These are phyloP conservation scores for Oncorhynchus tshawytscha DNA, from an alignment of 2,113 vertebrate genomes.

Conservation along the genomic window DNA sequence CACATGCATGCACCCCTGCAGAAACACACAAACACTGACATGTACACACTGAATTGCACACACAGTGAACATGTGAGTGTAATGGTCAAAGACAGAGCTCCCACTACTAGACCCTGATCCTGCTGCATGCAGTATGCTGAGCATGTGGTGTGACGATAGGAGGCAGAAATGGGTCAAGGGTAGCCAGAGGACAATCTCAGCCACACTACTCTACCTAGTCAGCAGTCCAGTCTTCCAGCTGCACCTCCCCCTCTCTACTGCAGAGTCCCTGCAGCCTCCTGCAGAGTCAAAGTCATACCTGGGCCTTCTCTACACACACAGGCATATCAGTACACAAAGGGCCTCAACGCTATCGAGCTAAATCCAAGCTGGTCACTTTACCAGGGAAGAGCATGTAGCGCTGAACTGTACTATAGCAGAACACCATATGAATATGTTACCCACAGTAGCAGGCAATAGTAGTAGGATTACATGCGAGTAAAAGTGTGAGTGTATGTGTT, in stretches of 20 bases:
- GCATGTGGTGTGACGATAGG: slow-evolving; percentile 30
- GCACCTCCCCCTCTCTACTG: slow-evolving; percentile 29
- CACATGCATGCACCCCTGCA: slow-evolving; percentile 14
- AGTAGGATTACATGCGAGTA: not conserved
- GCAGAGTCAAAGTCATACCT: slow-evolving; percentile 42
- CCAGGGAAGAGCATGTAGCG: not conserved
- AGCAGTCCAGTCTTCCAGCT: slow-evolving; percentile 19
- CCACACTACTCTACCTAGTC: slow-evolving; percentile 1
- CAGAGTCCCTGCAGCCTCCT: slow-evolving; percentile 29
- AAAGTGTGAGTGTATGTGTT: slow-evolving; percentile 17
- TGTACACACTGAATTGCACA: too few relatives aligned
- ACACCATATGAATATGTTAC: slow-evolving; percentile 26
- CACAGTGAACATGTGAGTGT: too few relatives aligned
- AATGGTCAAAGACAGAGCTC: too few relatives aligned
- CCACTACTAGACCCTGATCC: slow-evolving; percentile 26
- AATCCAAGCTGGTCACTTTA: not conserved
- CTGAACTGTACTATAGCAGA: not conserved
- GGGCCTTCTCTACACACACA: slow-evolving; percentile 23
- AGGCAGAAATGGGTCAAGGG: slow-evolving; percentile 62
- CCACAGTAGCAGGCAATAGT: too few relatives aligned
- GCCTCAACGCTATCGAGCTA: not conserved
- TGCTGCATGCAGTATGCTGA: slow-evolving; percentile 48
- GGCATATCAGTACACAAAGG: not conserved
- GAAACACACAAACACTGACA: slow-evolving; percentile 15
- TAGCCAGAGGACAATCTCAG: slow-evolving; percentile 55